Base-by-base conservation (phyloP, 2,797 vertebrate genomes). In the Spheniscus humboldti region DNA sequence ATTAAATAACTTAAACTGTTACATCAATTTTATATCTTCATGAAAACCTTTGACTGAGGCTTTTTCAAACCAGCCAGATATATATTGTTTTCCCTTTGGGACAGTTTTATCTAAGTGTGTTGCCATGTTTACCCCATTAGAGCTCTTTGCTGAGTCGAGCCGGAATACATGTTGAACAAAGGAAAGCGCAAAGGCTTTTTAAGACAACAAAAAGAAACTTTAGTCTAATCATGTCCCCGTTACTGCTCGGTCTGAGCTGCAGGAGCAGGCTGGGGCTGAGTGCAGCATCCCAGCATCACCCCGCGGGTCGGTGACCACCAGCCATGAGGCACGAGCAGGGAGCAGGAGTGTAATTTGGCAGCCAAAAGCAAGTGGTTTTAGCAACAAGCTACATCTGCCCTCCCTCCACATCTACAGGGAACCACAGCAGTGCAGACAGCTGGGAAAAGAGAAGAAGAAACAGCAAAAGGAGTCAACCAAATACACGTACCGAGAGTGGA, bases 1-100 rank as follows among this genome's bases (percentile, higher is more conserved):
- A 75, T 57, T 91, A 94, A 96, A 68, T 90, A 91, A 76, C 2
- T 77, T 92, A 88, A 94, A 95, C 76, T 90, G 91, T 79, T 84
- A 43, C 43, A 88, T 88, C 87, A 78, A 30, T 86, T 92, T 71
- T 63, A 3, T 68, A 75, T 64, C 94, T 94, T 89, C n/a, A 91
- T 8, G 15, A 91, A 97, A 96, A 77, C 53, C 39, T 96, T 83
- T 81, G 85, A 77, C 90, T 86, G 86, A 78, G 66, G 56, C 14
- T 80, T 93, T 93, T 96, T 86, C 73, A 73, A 68, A 94, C 19
- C 55, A 73, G 66, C 22, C 47, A 69, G 59, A 76, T 59, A 88
- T 75, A 91, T 22, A 23, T 30, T 90, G 41, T 57, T 86, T 92
- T 82, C 63, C 86, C 63, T 94, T 59, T 88, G 88, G 52, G 86